Percentiles rank a stretch among this genome's conserved stretches.
These are phyloP conservation scores for Cacoxenus indagator DNA, from an alignment of 2,888 invertebrate species.

Conservation along the genomic window DNA sequence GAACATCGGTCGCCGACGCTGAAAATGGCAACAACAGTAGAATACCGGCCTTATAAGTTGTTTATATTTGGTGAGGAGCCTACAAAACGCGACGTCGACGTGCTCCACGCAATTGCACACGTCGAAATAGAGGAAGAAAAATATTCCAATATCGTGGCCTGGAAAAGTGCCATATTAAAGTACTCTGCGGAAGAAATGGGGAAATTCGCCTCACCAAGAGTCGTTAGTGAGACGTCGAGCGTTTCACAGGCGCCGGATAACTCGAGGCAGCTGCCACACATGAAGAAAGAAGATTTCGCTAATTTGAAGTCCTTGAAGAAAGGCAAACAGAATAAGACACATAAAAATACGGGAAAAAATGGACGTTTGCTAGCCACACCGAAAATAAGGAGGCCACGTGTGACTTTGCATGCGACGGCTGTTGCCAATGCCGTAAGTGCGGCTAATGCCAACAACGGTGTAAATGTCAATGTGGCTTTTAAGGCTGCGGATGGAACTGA, in stretches of 20 bases:
- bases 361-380: not conserved
- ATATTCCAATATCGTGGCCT: constrained; percentile 81
- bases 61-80: constrained; percentile 76
- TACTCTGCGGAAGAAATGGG: constrained; percentile 74
- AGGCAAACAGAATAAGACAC: too few species aligned
- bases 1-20: too few species aligned
- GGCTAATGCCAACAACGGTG: not conserved
- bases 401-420: not conserved
- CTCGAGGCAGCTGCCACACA: too few species aligned
- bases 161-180: constrained; percentile 78
- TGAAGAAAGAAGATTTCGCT: too few species aligned
- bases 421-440: not conserved
- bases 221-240: too few species aligned
- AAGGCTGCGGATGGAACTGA: too few species aligned
- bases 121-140: constrained; percentile 73
- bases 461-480: not conserved
- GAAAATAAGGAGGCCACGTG: not conserved
- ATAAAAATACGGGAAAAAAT: not conserved
- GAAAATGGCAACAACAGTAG: not conserved
- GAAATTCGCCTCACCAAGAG: constrained; percentile 68
- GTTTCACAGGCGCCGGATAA: too few species aligned
- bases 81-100: constrained; percentile 83
- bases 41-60: not conserved
- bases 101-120: constrained; percentile 80
- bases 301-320: too few species aligned